Percentiles rank a stretch among this genome's conserved stretches.
Evolutionary conservation across 2,113 vertebrate species (phyloP).

Genomic region (Dissostichus mawsoni): DNA sequence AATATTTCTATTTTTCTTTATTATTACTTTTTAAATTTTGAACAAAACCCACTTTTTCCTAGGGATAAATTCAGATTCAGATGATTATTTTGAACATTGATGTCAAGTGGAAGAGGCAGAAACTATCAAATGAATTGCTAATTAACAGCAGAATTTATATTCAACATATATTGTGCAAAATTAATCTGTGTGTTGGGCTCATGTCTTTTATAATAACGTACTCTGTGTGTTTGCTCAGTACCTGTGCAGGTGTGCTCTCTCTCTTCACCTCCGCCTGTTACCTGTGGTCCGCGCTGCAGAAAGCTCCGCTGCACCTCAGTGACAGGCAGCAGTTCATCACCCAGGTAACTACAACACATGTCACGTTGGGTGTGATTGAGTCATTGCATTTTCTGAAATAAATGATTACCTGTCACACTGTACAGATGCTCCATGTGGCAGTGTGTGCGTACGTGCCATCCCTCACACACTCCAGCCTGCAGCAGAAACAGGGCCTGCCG

Average conservation of each 20-base stretch:
- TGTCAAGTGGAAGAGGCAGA: not conserved
- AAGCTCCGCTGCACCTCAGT: conserved; percentile 55
- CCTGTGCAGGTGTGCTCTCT: conserved; percentile 85
- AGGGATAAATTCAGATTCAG: no score
- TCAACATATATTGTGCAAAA: not conserved
- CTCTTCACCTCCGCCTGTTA: conserved; percentile 85
- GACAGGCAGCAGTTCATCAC: conserved; percentile 81
- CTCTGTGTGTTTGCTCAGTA: conserved; percentile 75
- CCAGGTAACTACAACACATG: conserved; percentile 84
- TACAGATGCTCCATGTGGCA: conserved; percentile 87
- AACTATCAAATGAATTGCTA: not conserved
- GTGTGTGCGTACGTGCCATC: conserved; percentile 86
- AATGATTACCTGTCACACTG: conserved; percentile 35
- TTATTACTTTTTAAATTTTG: no score
- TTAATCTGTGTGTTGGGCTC: not conserved
- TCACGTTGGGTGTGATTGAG: not conserved
- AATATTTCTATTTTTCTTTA: no score
- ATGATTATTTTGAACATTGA: no score
- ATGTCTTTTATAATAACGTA: not conserved
- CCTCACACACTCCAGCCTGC: conserved; percentile 90
- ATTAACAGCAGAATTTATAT: not conserved
- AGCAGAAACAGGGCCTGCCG: conserved; percentile 90
- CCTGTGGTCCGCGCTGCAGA: conserved; percentile 80
- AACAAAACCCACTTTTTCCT: no score
- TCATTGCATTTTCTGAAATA: conserved; percentile 1